A percentile compares a stretch with the other conserved stretches of the same genome.
These are phyloP conservation scores for Drosophila fungiperda DNA, from an alignment of 2,888 invertebrate species.

Conservation along the genomic window DNA sequence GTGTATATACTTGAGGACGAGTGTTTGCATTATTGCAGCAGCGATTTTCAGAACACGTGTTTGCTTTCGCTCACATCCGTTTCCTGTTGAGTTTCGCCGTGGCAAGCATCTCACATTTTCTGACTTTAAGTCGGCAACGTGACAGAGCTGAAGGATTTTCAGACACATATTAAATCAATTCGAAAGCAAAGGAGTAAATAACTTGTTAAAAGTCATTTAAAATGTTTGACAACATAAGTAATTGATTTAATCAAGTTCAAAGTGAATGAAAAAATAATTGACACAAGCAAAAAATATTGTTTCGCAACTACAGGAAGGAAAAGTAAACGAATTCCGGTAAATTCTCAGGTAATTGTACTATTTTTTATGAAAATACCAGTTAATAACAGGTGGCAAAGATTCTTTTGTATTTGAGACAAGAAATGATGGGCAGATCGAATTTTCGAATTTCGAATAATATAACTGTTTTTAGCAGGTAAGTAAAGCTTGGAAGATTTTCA, in stretches of 20 bases:
- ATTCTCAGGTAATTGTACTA: neutral
- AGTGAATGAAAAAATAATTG: neutral
- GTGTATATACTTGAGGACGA: conserved; percentile 35
- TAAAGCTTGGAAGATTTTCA: neutral
- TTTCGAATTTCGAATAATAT: neutral
- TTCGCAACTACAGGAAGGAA: neutral
- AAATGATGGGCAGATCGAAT: neutral
- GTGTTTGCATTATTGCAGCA: conserved; percentile 72
- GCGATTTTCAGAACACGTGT: conserved; percentile 76
- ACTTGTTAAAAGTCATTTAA: conserved; percentile 17
- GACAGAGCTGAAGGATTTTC: conserved; percentile 31
- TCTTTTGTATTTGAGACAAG: neutral
- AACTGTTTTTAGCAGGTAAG: neutral
- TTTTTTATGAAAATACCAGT: neutral
- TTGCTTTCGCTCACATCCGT: conserved; percentile 71
- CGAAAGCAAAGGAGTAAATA: conserved; percentile 8
- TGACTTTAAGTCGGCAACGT: conserved; percentile 59
- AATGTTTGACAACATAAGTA: conserved; percentile 5
- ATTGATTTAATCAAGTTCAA: neutral
- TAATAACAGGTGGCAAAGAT: neutral
- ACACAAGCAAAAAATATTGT: neutral
- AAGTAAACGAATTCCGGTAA: neutral
- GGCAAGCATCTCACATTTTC: conserved; percentile 42
- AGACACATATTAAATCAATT: conserved; percentile 28
- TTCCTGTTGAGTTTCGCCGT: conserved; percentile 55